These are phyloP conservation scores for Tokudaia tokunoshimensis DNA, from an alignment of 2,797 vertebrate genomes.

Conservation along the genomic window DNA sequence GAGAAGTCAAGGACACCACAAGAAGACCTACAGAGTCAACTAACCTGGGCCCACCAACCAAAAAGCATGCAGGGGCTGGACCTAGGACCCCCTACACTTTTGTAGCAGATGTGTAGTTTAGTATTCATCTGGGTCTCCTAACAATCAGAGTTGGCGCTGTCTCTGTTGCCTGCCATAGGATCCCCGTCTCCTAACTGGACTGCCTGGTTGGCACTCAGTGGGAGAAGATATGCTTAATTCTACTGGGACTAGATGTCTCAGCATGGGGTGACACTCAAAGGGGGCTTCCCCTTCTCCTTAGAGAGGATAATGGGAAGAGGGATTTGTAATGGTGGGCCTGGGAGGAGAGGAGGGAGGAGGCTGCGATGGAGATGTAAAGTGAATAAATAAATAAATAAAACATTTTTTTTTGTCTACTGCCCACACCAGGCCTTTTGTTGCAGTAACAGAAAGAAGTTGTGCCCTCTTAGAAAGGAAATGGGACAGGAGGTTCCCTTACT, in stretches of 20 bases:
- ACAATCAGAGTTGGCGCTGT: background rate
- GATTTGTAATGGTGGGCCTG: background rate
- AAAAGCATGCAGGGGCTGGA: background rate
- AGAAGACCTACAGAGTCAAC: too few species aligned
- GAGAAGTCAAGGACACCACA: too few species aligned
- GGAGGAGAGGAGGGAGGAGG: background rate
- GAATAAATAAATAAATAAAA: background rate
- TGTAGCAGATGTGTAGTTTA: background rate
- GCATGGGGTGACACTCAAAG: background rate
- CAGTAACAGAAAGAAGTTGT: background rate
- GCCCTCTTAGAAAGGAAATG: too few species aligned
- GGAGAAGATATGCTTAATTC: background rate
- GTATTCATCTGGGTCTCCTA: background rate
- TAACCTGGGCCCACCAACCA: background rate
- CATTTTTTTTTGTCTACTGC: background rate
- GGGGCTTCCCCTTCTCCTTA: background rate
- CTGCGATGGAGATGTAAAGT: background rate
- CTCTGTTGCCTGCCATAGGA: background rate
- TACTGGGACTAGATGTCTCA: background rate
- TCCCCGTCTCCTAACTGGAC: background rate
- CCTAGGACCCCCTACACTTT: background rate
- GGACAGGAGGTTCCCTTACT: accelerated
- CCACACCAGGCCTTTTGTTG: background rate
- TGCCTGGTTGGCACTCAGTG: background rate
- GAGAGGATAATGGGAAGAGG: background rate